Percentiles rank a stretch among this genome's conserved stretches.
These are phyloP conservation scores for Urocolius indicus DNA, from an alignment of 2,113 vertebrate species.

Conservation along the genomic window DNA sequence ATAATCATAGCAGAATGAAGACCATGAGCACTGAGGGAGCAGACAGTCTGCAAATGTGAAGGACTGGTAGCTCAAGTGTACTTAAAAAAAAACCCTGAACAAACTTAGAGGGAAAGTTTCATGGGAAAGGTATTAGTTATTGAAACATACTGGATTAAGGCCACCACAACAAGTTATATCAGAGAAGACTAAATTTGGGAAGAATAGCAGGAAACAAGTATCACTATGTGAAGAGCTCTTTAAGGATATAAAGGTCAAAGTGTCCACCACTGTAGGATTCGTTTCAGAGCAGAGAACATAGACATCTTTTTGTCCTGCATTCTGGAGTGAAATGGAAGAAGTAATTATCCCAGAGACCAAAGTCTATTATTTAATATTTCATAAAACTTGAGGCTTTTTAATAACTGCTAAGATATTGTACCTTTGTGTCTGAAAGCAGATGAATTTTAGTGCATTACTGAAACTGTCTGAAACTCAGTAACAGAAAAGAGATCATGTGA, in stretches of 20 bases:
- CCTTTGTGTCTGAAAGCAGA: background rate
- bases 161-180: background rate
- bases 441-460: background rate
- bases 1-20: background rate
- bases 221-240: background rate
- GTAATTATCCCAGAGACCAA: background rate
- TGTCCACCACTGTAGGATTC: background rate
- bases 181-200: background rate
- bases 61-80: background rate
- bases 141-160: background rate
- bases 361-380: constrained; percentile 7
- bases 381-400: background rate
- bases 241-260: background rate
- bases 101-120: background rate
- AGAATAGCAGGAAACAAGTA: background rate
- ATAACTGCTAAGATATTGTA: background rate
- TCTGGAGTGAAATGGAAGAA: background rate
- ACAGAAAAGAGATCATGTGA: background rate
- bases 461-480: background rate
- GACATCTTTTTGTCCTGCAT: background rate
- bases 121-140: background rate
- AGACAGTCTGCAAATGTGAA: background rate
- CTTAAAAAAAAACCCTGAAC: background rate
- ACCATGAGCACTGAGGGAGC: background rate
- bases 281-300: background rate